Evolutionary conservation across 64 coral and sea anemone genomes (phyloP), one percentile per base, ranked within the genome.

Genomic region (Montipora efflorescens): DNA sequence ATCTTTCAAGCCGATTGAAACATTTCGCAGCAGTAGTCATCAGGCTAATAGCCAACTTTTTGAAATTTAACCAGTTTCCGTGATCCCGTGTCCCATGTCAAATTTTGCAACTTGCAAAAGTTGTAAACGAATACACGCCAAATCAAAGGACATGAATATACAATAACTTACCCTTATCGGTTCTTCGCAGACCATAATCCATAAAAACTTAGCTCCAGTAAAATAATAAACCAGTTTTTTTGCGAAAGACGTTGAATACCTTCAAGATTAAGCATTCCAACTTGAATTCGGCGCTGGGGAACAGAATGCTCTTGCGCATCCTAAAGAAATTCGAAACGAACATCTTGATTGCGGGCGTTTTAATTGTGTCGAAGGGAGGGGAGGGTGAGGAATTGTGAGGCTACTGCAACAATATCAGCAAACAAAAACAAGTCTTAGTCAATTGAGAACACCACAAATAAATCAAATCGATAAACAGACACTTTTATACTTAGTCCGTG

Each of bases 111-210:
- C 14, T n/a, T 51, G 47, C 47, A 23, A 86, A 50, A 49, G 6
- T 19, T 12, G 46, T 72, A 68, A 86, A 72, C 18, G 47, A 86
- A 86, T 13, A 61, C 16, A n/a, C 18, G 10, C 48, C 16, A 71
- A 83, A 79, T 14, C 20, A 47, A 25, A 13, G 13, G 4, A 4
- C 23, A 47, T 12, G n/a, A 72, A 21, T 72, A 72, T 14, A 86
- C 2, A 19, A 36, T 49, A 83, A 85, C 98, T 48, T 96, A 99
- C 98, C 98, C 95, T 96, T 92, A 99, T 96, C 28, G 98, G 98
- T 95, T 99, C 98, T 80, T 99, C 98, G 61, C 92, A 96, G 75
- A 99, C 90, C 98, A 99, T 99, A 53, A 92, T 99, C 89, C 90
- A 95, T 95, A 89, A 80, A 98, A 91, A 71, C 16, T 20, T 10